These are phyloP conservation scores for Zosterops hypoxanthus DNA, from an alignment of 2,113 vertebrate species.

Conservation along the genomic window DNA sequence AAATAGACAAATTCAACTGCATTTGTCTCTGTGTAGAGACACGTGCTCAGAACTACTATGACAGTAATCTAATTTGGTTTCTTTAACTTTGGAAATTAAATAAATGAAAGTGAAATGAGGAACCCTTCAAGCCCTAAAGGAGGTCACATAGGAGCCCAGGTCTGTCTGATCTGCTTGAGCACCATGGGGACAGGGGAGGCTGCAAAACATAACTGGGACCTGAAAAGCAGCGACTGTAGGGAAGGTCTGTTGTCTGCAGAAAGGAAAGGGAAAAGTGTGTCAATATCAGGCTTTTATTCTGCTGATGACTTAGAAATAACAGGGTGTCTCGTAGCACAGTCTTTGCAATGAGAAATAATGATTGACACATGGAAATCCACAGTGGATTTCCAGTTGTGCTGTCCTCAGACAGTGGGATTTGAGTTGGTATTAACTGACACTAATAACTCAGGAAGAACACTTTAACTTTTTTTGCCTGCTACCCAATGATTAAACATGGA, in stretches of 20 bases:
- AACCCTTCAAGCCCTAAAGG: background rate
- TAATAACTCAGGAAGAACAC: background rate
- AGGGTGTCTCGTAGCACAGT: background rate
- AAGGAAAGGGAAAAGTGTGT: background rate
- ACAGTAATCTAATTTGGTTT: background rate
- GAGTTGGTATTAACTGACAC: background rate
- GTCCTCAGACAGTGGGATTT: background rate
- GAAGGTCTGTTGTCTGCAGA: background rate
- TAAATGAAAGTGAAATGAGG: background rate
- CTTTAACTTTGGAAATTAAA: background rate
- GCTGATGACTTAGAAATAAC: background rate
- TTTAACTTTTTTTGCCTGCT: background rate
- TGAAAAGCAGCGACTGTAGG: background rate
- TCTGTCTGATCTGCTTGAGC: fast-evolving
- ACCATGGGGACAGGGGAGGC: fast-evolving
- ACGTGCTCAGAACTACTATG: fast-evolving
- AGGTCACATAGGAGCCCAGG: background rate
- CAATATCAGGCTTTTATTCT: background rate
- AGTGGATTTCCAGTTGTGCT: background rate
- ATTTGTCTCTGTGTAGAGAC: background rate
- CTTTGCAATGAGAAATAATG: background rate
- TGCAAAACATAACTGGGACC: background rate
- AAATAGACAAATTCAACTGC: background rate
- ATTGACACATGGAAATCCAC: background rate
- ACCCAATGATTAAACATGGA: background rate